Conservation (phyloP, 2,113 vertebrate species). For the Lagenorhynchus albirostris region DNA sequence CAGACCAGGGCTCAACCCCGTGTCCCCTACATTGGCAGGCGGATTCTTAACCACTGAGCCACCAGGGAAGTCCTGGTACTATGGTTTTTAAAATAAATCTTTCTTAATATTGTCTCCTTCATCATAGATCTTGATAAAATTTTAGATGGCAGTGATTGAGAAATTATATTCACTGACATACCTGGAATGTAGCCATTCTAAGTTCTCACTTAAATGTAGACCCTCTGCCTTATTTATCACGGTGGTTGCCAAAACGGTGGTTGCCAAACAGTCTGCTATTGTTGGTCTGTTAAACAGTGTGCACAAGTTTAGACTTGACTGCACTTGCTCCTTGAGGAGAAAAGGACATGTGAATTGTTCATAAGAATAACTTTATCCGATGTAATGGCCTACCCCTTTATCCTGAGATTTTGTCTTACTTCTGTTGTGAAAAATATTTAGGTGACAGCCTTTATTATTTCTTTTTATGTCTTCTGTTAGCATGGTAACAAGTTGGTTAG, state of each 20-base stretch:
- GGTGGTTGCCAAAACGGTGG: rapidly evolving
- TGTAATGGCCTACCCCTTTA: not conserved
- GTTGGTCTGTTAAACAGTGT: not conserved
- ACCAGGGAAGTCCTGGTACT: no score
- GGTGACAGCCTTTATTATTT: not conserved
- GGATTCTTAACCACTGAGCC: no score
- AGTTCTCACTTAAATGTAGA: not conserved
- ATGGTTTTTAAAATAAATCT: not conserved
- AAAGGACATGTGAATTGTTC: not conserved
- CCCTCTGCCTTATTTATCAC: not conserved
- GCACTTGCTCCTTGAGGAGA: not conserved
- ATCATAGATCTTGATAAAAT: not conserved
- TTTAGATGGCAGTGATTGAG: not conserved
- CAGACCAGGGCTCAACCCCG: no score
- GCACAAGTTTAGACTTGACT: not conserved
- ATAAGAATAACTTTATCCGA: not conserved
- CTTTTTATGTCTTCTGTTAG: not conserved
- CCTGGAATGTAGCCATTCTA: not conserved
- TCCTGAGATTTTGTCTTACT: not conserved
- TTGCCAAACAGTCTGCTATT: not conserved
- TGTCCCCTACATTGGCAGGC: no score
- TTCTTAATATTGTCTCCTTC: not conserved
- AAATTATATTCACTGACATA: not conserved
- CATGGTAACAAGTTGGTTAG: not conserved
- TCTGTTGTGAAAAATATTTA: not conserved